Evolutionary conservation across 2,113 vertebrate genomes (phyloP).

Genomic region (Lucifuga dentata): DNA sequence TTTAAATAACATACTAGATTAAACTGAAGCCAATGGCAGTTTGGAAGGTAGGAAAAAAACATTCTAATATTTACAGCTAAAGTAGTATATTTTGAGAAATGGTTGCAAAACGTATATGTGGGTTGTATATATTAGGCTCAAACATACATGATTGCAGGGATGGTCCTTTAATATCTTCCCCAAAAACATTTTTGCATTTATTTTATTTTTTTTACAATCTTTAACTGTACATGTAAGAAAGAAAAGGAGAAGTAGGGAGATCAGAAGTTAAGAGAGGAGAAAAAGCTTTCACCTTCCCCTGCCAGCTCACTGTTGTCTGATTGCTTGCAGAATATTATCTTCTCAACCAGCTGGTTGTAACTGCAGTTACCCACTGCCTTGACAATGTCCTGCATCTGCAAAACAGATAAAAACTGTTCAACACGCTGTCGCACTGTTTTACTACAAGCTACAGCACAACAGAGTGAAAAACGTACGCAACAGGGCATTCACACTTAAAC

Average conservation of each 20-base stretch:
- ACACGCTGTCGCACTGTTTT: slow-evolving; percentile 25
- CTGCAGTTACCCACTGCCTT: slow-evolving; percentile 98
- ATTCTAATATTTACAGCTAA: too few species aligned
- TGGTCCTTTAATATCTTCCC: too few species aligned
- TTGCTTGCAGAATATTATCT: slow-evolving; percentile 98
- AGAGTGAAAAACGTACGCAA: neutral
- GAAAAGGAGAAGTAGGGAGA: neutral
- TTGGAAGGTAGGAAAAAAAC: too few species aligned
- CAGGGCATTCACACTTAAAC: neutral
- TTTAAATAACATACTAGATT: too few species aligned
- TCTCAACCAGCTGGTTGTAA: slow-evolving; percentile 99
- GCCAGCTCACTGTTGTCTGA: slow-evolving; percentile 95
- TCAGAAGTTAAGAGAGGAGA: slow-evolving; percentile 1
- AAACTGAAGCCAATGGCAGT: too few species aligned
- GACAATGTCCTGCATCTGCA: slow-evolving; percentile 93
- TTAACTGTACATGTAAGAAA: neutral
- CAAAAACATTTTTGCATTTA: too few species aligned
- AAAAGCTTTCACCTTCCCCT: slow-evolving; percentile 90
- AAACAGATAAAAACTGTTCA: slow-evolving; percentile 49
- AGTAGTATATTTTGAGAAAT: too few species aligned
- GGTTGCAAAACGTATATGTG: too few species aligned
- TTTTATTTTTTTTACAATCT: neutral
- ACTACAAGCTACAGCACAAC: neutral
- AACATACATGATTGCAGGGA: too few species aligned
- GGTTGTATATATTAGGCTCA: too few species aligned